Percentiles rank a stretch among this genome's conserved stretches.
Evolutionary conservation across 2,113 vertebrate species (phyloP).

Genomic region (Eolophus roseicapilla): DNA sequence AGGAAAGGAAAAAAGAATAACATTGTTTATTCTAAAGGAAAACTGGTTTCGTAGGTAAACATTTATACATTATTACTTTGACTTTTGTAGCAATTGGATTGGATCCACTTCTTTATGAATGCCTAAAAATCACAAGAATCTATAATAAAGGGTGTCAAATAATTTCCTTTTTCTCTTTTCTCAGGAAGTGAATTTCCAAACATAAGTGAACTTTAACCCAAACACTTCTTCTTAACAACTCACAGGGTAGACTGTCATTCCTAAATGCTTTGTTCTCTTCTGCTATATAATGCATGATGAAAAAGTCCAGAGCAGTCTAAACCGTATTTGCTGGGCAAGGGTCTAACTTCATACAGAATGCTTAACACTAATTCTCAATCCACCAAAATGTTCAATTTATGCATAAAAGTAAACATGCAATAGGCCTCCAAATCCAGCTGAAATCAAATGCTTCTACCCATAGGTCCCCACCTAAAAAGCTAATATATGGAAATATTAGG

Average conservation of each 20-base stretch:
- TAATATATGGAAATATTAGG: background rate
- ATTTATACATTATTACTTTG: constrained; percentile 38
- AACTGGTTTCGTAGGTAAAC: constrained; percentile 49
- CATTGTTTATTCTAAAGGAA: constrained; percentile 58
- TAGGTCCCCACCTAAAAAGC: background rate
- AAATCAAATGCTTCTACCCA: background rate
- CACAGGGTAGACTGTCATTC: background rate
- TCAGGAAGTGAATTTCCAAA: background rate
- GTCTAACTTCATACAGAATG: background rate
- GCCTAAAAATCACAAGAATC: background rate
- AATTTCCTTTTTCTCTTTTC: background rate
- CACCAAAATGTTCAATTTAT: background rate
- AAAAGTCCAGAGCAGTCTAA: background rate
- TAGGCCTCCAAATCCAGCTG: background rate
- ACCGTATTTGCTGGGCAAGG: background rate
- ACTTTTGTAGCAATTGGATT: constrained; percentile 35
- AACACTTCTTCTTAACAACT: background rate
- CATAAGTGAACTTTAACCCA: background rate
- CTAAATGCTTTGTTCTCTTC: background rate
- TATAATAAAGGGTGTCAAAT: background rate
- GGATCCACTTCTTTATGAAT: background rate
- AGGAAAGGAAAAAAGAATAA: constrained; percentile 52
- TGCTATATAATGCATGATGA: background rate
- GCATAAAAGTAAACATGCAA: background rate
- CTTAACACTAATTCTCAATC: background rate